phyloP scores from a whole-genome alignment of 2,888 invertebrate genomes.

The Drosophila meridionalis region DNA sequence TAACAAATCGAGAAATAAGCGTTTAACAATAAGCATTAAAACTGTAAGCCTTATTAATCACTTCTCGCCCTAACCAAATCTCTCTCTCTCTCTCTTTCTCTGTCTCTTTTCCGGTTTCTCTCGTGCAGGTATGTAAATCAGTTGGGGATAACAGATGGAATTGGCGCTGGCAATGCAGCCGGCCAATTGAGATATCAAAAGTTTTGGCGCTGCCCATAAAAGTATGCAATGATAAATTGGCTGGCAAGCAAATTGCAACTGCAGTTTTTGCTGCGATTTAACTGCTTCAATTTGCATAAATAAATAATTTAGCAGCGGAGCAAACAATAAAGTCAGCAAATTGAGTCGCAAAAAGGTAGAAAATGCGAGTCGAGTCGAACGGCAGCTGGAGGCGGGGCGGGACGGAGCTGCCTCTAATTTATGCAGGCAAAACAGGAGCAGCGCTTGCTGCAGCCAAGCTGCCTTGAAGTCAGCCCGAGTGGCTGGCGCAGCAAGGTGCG shows the following conservation, averaged over 20 bases:
- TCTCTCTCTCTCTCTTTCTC: not conserved
- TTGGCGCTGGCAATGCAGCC: constrained; percentile 14
- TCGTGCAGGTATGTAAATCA: constrained; percentile 62
- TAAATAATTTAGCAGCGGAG: constrained; percentile 72
- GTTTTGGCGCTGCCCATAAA: constrained; percentile 59
- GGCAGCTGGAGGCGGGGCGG: constrained; percentile 29
- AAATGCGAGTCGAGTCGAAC: constrained; percentile 18
- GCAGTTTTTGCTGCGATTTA: constrained; percentile 68
- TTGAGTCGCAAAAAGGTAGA: constrained; percentile 67
- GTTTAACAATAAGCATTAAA: constrained; percentile 33
- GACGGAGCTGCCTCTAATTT: constrained; percentile 62
- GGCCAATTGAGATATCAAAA: constrained; percentile 65
- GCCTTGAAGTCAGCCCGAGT: constrained; percentile 31
- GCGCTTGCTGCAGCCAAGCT: constrained; percentile 30
- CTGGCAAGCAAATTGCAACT: constrained; percentile 38
- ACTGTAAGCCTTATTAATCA: constrained; percentile 36
- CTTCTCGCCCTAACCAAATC: constrained; percentile 3
- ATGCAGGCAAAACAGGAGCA: constrained; percentile 47
- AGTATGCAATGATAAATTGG: constrained; percentile 76
- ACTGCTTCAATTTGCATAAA: constrained; percentile 80
- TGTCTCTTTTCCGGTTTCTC: constrained; percentile 1
- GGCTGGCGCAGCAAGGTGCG: constrained; percentile 41
- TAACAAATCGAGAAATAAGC: constrained; percentile 28
- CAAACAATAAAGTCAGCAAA: constrained; percentile 74
- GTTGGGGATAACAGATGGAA: constrained; percentile 13